Conservation (phyloP, 2,113 vertebrate species). For the Glaucomys volans region DNA sequence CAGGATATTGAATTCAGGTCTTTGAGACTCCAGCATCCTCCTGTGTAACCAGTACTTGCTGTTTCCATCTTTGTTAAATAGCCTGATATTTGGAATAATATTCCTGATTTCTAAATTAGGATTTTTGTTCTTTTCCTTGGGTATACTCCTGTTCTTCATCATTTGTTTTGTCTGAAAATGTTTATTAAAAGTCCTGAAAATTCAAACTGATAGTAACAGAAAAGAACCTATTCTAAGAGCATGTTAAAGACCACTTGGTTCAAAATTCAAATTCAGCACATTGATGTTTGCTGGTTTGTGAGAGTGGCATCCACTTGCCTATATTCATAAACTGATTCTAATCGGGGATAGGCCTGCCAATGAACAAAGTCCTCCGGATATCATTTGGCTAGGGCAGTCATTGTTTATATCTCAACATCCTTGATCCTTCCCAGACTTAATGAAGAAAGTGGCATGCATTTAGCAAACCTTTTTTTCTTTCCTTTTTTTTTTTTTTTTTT, state of each 20-base stretch:
- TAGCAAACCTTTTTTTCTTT: slow-evolving; percentile 49
- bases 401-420: slow-evolving; percentile 59
- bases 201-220: background rate
- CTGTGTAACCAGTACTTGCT: accelerated
- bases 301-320: background rate
- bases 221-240: background rate
- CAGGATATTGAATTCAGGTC: background rate
- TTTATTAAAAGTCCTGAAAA: background rate
- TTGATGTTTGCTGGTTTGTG: background rate
- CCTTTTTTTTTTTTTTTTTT: too few species aligned
- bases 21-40: background rate
- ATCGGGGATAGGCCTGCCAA: slow-evolving; percentile 47
- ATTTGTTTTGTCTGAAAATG: background rate
- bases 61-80: background rate
- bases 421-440: slow-evolving; percentile 61
- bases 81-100: background rate
- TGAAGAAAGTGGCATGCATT: background rate
- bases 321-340: background rate
- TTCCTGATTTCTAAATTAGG: background rate
- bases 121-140: background rate
- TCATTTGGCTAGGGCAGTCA: background rate
- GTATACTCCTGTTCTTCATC: background rate
- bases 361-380: background rate
- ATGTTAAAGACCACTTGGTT: background rate
- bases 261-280: background rate